These are phyloP conservation scores for Sebastes iracundus DNA, from an alignment of 2,797 vertebrate genomes.

Conservation along the genomic window DNA sequence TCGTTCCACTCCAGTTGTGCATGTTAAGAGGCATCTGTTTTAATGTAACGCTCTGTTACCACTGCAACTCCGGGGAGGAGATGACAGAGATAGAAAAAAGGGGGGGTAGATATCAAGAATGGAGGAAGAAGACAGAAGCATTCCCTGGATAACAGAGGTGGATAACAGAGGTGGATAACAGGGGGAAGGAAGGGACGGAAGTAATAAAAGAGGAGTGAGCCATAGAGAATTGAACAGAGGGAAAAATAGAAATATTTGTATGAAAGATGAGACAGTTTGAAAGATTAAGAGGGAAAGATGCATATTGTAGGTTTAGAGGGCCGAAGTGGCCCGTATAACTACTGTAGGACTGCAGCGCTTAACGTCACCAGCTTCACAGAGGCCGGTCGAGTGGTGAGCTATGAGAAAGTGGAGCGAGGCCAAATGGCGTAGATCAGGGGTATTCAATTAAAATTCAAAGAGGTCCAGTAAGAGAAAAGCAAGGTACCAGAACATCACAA, in stretches of 20 bases:
- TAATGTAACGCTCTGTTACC: constrained; percentile 14
- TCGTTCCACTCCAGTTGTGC: constrained; percentile 40
- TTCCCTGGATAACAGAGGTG: neutral
- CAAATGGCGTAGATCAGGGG: neutral
- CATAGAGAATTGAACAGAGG: neutral
- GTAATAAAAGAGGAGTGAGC: neutral
- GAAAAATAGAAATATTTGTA: neutral
- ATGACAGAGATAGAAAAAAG: neutral
- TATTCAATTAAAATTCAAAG: too few relatives aligned
- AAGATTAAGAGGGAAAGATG: neutral
- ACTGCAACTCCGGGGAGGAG: constrained; percentile 22
- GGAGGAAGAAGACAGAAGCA: neutral
- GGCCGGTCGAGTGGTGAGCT: neutral
- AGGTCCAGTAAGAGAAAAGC: too few relatives aligned
- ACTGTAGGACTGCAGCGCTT: too few relatives aligned
- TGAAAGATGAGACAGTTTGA: neutral
- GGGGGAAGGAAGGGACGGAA: neutral
- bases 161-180: too few relatives aligned
- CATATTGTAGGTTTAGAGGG: neutral
- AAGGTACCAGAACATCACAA: too few relatives aligned
- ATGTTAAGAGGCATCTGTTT: constrained; percentile 52
- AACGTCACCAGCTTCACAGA: neutral
- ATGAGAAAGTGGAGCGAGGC: neutral
- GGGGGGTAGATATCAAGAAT: neutral
- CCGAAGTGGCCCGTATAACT: too few relatives aligned